A percentile compares a stretch with the other conserved stretches of the same genome.
phyloP scores from a whole-genome alignment of 2,113 vertebrate species.

The Sinosuthora webbiana region DNA sequence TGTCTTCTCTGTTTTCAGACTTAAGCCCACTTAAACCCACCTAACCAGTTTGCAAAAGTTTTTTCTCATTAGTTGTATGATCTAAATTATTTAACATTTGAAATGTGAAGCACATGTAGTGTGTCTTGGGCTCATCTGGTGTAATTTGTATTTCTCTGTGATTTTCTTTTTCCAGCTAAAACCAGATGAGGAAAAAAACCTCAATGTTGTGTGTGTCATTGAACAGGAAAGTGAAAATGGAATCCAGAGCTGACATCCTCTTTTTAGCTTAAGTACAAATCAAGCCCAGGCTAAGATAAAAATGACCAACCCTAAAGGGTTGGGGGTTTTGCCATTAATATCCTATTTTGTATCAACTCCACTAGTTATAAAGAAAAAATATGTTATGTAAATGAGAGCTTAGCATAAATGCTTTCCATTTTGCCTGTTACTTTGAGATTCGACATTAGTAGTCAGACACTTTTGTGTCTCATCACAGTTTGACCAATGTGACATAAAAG shows the following conservation, averaged over 20 bases:
- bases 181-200: neutral
- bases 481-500: neutral
- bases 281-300: neutral
- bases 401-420: neutral
- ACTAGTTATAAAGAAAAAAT: neutral
- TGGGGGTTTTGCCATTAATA: neutral
- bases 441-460: neutral
- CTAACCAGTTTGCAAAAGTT: neutral
- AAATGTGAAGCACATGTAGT: neutral
- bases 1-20: neutral
- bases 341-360: neutral
- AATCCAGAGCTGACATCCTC: neutral
- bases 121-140: neutral
- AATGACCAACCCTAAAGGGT: neutral
- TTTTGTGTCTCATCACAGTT: neutral
- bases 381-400: neutral
- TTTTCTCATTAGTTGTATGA: neutral
- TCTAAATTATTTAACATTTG: neutral
- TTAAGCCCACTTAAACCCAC: neutral
- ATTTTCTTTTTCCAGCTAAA: neutral
- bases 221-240: neutral
- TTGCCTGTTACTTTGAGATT: neutral
- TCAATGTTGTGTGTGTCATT: neutral
- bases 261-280: neutral
- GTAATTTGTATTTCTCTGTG: neutral